Evolutionary conservation across 2,888 invertebrate genomes (phyloP), one percentile per base, ranked within the genome.

Genomic region (Laothoe populi): DNA sequence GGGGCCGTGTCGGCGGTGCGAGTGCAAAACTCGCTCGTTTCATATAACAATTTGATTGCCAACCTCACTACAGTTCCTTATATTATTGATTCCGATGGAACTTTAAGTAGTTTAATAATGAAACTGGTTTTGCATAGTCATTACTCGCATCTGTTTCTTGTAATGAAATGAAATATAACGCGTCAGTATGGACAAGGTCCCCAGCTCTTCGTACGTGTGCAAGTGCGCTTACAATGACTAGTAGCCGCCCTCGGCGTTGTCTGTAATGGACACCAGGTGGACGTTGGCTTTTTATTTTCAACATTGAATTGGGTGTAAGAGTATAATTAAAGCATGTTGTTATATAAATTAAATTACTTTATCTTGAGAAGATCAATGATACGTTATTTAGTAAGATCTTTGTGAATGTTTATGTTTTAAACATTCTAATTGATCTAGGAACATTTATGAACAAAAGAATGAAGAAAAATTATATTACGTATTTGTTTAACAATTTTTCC

Each of bases 61-160:
- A 72, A 72, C 66, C 66, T 68, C 71, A 68, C 77, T 73, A 73
- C 78, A 77, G 74, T 82, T 83, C 77, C 72, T 73, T 82, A 82
- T 83, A 87, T n/a, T n/a, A n/a, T 88, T 82, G 87, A 86, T 84
- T 83, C 79, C 78, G 74, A 84, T 85, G 85, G 82, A 78, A 80
- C 79, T 79, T 81, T 77, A 80, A 82, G 71, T 70, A 78, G 73
- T 75, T 76, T 71, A 69, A 76, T 78, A 77, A 72, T 73, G 72
- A 69, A 78, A 83, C 84, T 80, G 84, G 84, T 85, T 85, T 78
- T 69, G 45, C 62, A 13, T 58, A 62, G 46, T 58, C 62, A 62
- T 62, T 62, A 62, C 62, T 48, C 40, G 24, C 58, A 62, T 58
- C 57, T 62, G 62, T 57, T 62, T 62, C 70, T 68, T 67, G 71